These are phyloP conservation scores for Rhinoraja longicauda DNA, from an alignment of 2,797 vertebrate genomes.

Conservation along the genomic window DNA sequence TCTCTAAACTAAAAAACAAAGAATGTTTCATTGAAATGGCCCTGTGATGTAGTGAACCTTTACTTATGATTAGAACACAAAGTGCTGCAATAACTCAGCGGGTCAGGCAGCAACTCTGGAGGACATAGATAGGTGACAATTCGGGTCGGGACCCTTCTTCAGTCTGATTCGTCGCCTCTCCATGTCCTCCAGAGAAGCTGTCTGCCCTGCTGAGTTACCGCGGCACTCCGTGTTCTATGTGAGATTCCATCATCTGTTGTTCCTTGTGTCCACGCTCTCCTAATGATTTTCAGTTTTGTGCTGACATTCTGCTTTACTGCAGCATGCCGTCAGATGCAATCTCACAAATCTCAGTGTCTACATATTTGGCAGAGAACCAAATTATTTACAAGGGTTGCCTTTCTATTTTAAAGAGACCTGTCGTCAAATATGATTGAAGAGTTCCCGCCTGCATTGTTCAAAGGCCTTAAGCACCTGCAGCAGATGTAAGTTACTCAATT, in stretches of 20 bases:
- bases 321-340: not conserved
- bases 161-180: too few relatives aligned
- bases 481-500: constrained; percentile 21
- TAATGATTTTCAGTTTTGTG: not conserved
- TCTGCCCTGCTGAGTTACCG: too few relatives aligned
- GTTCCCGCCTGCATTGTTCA: not conserved
- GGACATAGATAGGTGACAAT: too few relatives aligned
- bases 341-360: not conserved
- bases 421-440: constrained; percentile 8
- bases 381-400: not conserved
- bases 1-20: too few relatives aligned
- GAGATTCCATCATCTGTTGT: too few relatives aligned
- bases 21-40: not conserved
- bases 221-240: too few relatives aligned
- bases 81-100: too few relatives aligned
- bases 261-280: too few relatives aligned
- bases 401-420: not conserved
- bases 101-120: too few relatives aligned
- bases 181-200: too few relatives aligned
- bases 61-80: not conserved
- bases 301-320: not conserved
- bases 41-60: not conserved
- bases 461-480: not conserved
- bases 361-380: not conserved
- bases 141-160: too few relatives aligned